Evolutionary conservation across 2,113 vertebrate species (phyloP), one percentile per base, ranked within the genome.

Genomic region (Prionailurus viverrinus): DNA sequence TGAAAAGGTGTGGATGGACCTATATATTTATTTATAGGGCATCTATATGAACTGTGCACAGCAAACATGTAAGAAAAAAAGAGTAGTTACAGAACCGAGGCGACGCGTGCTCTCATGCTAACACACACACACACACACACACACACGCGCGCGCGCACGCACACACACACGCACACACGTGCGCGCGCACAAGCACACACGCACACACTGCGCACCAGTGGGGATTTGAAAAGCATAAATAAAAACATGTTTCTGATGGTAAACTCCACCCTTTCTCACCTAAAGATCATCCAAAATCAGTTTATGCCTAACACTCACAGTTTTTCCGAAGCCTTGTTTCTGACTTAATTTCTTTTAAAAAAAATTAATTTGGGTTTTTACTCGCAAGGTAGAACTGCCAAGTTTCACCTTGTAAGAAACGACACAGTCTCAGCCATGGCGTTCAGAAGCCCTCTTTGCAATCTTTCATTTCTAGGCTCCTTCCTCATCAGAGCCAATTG

Each of bases 251-350:
- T 98, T 98, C 97, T 69, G 93, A 97, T 93, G 94, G 96, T 97
- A 97, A 97, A 87, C 85, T 92, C 96, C 94, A 95, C 89, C 97
- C 58, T 95, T 96, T 98, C 96, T 96, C 97, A 92, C 95, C 97
- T 97, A 96, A 98, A 97, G 97, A 98, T 97, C 98, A 97, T 98
- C 98, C 98, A 98, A 98, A 98, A 97, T 98, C 97, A 97, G 97
- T 97, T 97, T 98, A 98, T 41, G 76, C 94, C 21, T 14, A 36
- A 97, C 98, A 97, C 94, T 98, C 97, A 98, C 97, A 98, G 98
- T 97, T 98, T 98, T 97, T 97, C 96, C 4, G 48, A 97, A 98
- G 95, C 94, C 97, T 98, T 97, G 97, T 98, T 97, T 97, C 95
- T 98, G 97, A 97, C 97, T 98, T 98, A 98, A 98, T 98, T 98